phyloP scores from a whole-genome alignment of 2,888 invertebrate species.

The Lasioglossum lativentre region DNA sequence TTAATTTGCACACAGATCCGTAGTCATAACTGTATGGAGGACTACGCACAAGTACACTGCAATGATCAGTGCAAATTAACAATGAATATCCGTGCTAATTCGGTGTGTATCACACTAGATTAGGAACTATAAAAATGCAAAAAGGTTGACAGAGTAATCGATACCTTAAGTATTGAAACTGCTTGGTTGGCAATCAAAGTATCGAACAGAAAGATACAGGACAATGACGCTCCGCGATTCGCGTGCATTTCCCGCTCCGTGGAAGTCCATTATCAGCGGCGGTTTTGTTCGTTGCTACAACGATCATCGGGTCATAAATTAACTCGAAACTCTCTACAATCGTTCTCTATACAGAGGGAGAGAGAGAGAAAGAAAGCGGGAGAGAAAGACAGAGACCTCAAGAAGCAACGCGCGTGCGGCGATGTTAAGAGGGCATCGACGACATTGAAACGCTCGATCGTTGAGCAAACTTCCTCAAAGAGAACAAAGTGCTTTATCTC shows the following conservation, averaged over 20 bases:
- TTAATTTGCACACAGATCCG: no score
- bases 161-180: no score
- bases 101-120: no score
- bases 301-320: not conserved
- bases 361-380: not conserved
- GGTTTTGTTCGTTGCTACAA: not conserved
- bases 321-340: not conserved
- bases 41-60: no score
- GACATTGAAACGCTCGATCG: slow-evolving; percentile 55
- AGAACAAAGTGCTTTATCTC: slow-evolving; percentile 54
- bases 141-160: no score
- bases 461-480: slow-evolving; percentile 58
- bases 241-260: not conserved
- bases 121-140: no score
- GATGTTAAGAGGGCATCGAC: slow-evolving; percentile 29
- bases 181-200: not conserved
- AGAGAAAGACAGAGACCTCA: not conserved
- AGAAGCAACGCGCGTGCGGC: not conserved
- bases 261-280: not conserved
- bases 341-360: not conserved
- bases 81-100: no score
- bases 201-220: not conserved
- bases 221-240: not conserved
- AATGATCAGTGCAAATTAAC: no score
- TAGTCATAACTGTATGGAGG: no score